Conservation (phyloP, 2,888 invertebrate species). For the Venusia cambrica region DNA sequence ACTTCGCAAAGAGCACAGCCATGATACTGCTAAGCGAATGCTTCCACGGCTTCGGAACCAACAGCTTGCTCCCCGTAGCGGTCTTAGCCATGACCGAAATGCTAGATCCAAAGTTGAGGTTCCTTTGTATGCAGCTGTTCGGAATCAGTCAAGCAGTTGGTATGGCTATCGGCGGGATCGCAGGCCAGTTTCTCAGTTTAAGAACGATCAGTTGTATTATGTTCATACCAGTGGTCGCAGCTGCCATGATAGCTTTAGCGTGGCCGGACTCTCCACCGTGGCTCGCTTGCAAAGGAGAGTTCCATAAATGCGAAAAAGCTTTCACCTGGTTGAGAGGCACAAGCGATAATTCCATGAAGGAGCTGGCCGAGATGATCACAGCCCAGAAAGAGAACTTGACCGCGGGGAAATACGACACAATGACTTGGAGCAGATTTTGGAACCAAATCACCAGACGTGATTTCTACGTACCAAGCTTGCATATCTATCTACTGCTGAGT, state of each 20-base stretch:
- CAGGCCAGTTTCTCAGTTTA: constrained; percentile 18
- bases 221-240: constrained; percentile 14
- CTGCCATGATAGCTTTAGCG: constrained; percentile 13
- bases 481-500: constrained; percentile 20
- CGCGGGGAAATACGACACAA: background rate
- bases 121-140: constrained; percentile 12
- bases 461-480: constrained; percentile 27
- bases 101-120: constrained; percentile 20
- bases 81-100: constrained; percentile 21
- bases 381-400: constrained; percentile 19
- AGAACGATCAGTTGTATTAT: constrained; percentile 18
- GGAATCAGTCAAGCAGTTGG: constrained; percentile 16
- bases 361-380: constrained; percentile 20
- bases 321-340: constrained; percentile 29
- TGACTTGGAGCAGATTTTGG: constrained; percentile 9
- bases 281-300: constrained; percentile 30
- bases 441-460: constrained; percentile 19
- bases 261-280: constrained; percentile 32
- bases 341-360: constrained; percentile 15
- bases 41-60: constrained; percentile 23
- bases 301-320: constrained; percentile 21
- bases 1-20: constrained; percentile 6
- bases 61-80: constrained; percentile 17
- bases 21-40: constrained; percentile 21
- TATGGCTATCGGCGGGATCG: constrained; percentile 16